Base-by-base conservation (phyloP, 2,888 invertebrate species). In the Micoletzkya japonica region DNA sequence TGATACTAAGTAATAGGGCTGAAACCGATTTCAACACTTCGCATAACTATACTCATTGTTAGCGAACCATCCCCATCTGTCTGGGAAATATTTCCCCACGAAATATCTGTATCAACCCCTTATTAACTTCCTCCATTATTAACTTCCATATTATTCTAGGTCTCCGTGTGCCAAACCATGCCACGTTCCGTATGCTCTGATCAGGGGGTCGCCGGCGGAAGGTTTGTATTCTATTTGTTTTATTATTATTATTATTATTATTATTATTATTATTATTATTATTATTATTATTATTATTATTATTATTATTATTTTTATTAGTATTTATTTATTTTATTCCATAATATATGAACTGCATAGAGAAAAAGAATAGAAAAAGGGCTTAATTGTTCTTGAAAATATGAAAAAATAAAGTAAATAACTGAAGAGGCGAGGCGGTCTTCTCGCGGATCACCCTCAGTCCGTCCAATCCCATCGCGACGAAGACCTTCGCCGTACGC, bases 401-500 rank as follows among this genome's bases (percentile, higher is more conserved):
- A n/a, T n/a, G n/a, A n/a, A n/a, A n/a, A n/a, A n/a, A n/a, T 4
- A 17, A 50, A 50, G 2, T 28, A 28, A 10, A 2, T 2, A 7
- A 24, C 7, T 17, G 17, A 2, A 20, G 30, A 39, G 63, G 63
- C 6, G 39, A 56, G 10, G 66, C 66, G 6, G 66, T 54, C 36
- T 66, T 54, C 39, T 37, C 37, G 0, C 37, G 56, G 28, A 74
- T 83, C 34, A 74, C 74, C 1, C 50, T 83, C 24, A 70, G 72
- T 20, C 61, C 70, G 49, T 54, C 59, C 26, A 52, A 72, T 4
- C 73, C 75, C 1, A 70, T 76, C 28, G 74, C 76, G 36, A 75
- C 74, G n/a, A 83, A 83, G 63, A 75, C 73, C 2, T 70, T 83
- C 34, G 72, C 70, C 58, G 74, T 79, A 73, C 73, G 76, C 20